A percentile compares a stretch with the other conserved stretches of the same genome.
Evolutionary conservation across 2,888 invertebrate genomes (phyloP).

Genomic region (Ennomos quercinarius): DNA sequence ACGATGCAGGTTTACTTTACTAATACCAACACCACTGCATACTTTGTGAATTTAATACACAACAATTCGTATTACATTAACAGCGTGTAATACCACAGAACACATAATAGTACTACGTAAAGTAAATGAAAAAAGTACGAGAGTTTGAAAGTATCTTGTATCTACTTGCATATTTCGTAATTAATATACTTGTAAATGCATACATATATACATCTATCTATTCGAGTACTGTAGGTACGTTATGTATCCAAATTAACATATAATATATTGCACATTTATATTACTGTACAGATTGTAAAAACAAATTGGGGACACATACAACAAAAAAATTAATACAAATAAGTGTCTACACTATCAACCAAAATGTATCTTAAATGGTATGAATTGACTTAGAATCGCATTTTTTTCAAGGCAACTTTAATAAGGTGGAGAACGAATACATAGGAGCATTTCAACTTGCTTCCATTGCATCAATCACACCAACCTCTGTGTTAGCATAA

Average conservation of each 20-base stretch:
- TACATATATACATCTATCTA: conserved; percentile 8
- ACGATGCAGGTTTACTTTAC: too few relatives aligned
- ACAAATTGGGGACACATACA: conserved; percentile 9
- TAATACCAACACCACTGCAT: too few relatives aligned
- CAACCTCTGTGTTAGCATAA: too few relatives aligned
- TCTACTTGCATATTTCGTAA: too few relatives aligned
- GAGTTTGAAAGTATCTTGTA: too few relatives aligned
- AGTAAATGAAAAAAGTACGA: too few relatives aligned
- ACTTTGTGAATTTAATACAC: too few relatives aligned
- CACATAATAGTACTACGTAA: too few relatives aligned
- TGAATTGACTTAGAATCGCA: conserved; percentile 71
- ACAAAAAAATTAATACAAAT: conserved; percentile 11
- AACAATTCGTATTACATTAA: too few relatives aligned
- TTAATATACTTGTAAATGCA: neutral
- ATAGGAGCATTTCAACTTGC: conserved; percentile 7
- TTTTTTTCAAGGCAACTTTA: conserved; percentile 61
- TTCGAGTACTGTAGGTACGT: conserved; percentile 28
- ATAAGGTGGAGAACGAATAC: conserved; percentile 28
- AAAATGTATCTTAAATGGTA: conserved; percentile 73
- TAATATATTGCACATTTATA: conserved; percentile 9
- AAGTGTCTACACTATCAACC: conserved; percentile 40
- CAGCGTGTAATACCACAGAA: too few relatives aligned
- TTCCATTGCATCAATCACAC: conserved; percentile 18
- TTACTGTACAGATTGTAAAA: conserved; percentile 2
- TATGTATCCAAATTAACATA: neutral